These are phyloP conservation scores for Sebastolobus altivelis DNA, from an alignment of 2,797 vertebrate genomes.

Conservation along the genomic window DNA sequence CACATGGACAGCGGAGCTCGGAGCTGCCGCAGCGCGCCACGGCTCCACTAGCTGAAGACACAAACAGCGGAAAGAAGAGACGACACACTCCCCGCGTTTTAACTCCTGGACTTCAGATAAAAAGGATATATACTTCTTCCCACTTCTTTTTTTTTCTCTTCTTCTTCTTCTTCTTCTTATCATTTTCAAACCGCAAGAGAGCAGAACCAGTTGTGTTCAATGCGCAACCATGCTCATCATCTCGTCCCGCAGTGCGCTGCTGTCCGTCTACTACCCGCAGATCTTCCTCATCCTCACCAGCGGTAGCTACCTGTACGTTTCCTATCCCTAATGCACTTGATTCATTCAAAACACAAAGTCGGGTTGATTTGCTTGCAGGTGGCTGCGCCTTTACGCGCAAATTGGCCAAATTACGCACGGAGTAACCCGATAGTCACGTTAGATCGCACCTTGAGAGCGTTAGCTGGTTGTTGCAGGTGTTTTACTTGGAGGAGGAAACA, in stretches of 20 bases:
- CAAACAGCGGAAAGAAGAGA: conserved; percentile 62
- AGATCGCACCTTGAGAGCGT: neutral
- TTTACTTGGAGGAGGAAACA: neutral
- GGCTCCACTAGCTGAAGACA: conserved; percentile 78
- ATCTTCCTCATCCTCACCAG: conserved; percentile 98
- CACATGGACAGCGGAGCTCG: conserved; percentile 83
- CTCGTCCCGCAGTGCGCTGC: conserved; percentile 92
- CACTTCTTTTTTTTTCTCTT: neutral
- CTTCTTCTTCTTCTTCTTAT: neutral
- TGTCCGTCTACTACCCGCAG: conserved; percentile 96
- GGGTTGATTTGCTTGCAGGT: neutral
- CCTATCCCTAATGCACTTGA: conserved; percentile 31
- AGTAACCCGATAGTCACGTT: neutral
- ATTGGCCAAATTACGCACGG: conserved; percentile 49
- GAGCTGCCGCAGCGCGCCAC: conserved; percentile 82
- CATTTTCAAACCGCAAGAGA: conserved; percentile 50
- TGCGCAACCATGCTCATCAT: conserved; percentile 93
- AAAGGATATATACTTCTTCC: conserved; percentile 49
- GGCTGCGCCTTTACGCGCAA: conserved; percentile 17
- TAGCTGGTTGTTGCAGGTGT: conserved; percentile 27
- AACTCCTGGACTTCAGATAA: conserved; percentile 45
- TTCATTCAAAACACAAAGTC: neutral
- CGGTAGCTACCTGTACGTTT: conserved; percentile 97
- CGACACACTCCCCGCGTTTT: conserved; percentile 66
- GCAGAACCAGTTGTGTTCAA: conserved; percentile 77